Conservation (phyloP, 2,797 vertebrate genomes). For the Cercopithecus petaurista region DNA sequence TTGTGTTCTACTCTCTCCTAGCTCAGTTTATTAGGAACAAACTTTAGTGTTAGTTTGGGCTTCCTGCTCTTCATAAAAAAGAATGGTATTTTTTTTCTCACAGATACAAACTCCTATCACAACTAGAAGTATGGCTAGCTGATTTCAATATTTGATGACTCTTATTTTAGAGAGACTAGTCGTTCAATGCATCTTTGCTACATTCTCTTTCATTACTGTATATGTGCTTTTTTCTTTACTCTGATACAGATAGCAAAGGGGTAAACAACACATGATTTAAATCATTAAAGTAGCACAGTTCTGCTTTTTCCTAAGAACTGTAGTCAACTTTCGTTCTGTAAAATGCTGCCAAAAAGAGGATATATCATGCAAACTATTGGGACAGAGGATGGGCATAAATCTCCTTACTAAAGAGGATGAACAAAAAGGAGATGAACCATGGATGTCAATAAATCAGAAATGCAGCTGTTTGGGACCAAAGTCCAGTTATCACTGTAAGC, state of each 20-base stretch:
- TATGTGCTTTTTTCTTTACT: not conserved
- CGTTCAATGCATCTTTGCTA: not conserved
- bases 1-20: not conserved
- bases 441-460: not conserved
- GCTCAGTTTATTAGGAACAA: not conserved
- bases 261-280: not conserved
- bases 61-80: not conserved
- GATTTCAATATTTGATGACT: not conserved
- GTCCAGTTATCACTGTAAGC: not conserved
- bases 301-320: not conserved
- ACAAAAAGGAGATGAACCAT: not conserved
- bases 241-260: not conserved
- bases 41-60: not conserved
- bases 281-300: not conserved
- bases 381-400: not conserved
- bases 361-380: not conserved
- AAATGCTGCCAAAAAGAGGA: not conserved
- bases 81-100: not conserved
- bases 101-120: not conserved
- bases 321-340: not conserved
- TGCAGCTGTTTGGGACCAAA: constrained; percentile 40
- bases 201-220: not conserved
- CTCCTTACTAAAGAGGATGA: not conserved
- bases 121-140: not conserved
- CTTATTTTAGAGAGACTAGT: not conserved